Evolutionary conservation across 1,140 invertebrate species (phyloP).

Genomic region (Euschistus heros): DNA sequence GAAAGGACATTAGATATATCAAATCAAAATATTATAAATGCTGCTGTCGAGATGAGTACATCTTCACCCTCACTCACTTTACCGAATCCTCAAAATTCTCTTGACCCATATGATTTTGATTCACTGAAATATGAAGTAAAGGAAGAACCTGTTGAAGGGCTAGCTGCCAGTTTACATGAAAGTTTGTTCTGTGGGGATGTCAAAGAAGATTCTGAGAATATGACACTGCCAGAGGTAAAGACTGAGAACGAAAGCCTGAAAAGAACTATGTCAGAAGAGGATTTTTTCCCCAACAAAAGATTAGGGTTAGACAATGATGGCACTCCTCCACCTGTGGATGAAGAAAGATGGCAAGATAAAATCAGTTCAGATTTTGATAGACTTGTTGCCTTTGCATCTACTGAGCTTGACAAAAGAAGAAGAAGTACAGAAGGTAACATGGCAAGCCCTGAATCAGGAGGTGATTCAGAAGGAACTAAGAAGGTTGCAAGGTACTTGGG

Average conservation of each 20-base stretch:
- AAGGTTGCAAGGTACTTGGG: background rate
- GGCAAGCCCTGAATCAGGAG: slow-evolving; percentile 63
- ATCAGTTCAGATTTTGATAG: slow-evolving; percentile 79
- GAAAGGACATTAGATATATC: slow-evolving; percentile 77
- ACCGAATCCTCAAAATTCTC: background rate
- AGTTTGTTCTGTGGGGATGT: slow-evolving; percentile 49
- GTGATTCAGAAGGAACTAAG: background rate
- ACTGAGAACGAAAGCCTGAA: background rate
- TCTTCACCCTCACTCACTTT: slow-evolving; percentile 5
- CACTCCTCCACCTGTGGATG: slow-evolving; percentile 28
- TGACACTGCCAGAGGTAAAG: background rate
- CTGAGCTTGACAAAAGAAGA: slow-evolving; percentile 67
- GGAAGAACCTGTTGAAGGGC: slow-evolving; percentile 9
- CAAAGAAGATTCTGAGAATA: slow-evolving; percentile 7
- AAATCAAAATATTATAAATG: slow-evolving; percentile 64
- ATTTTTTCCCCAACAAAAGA: slow-evolving; percentile 7
- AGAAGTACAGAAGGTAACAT: slow-evolving; percentile 54
- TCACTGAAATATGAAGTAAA: slow-evolving; percentile 1
- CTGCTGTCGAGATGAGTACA: slow-evolving; percentile 67
- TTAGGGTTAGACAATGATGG: background rate
- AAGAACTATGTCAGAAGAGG: slow-evolving; percentile 1
- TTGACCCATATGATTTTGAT: slow-evolving; percentile 1
- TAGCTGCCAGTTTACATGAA: slow-evolving; percentile 64
- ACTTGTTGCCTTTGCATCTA: slow-evolving; percentile 72
- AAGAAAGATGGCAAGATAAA: slow-evolving; percentile 67